A percentile compares a stretch with the other conserved stretches of the same genome.
Evolutionary conservation across 2,888 invertebrate genomes (phyloP).

Genomic region (Bombyx huttoni): DNA sequence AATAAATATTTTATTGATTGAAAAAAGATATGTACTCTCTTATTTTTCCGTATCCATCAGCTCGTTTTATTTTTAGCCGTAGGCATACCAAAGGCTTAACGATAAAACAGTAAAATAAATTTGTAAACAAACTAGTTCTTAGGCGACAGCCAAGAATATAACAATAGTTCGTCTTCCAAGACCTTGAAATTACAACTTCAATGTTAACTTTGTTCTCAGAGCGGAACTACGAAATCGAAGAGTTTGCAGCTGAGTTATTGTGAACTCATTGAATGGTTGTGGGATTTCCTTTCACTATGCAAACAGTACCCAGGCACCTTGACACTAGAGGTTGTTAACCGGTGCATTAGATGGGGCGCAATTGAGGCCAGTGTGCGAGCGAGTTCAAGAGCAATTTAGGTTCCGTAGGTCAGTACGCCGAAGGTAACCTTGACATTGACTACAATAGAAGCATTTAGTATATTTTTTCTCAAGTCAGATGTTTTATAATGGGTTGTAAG

Average conservation of each 20-base stretch:
- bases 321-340: slow-evolving; percentile 71
- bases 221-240: slow-evolving; percentile 6
- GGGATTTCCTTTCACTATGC: slow-evolving; percentile 41
- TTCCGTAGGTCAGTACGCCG: slow-evolving; percentile 71
- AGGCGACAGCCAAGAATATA: no score
- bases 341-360: slow-evolving; percentile 67
- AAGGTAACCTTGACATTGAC: slow-evolving; percentile 71
- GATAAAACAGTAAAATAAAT: no score
- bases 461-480: slow-evolving; percentile 6
- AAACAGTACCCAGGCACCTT: slow-evolving; percentile 61
- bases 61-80: no score
- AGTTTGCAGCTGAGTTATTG: slow-evolving; percentile 9
- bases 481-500: background rate
- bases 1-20: no score
- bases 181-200: background rate
- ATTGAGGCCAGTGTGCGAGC: slow-evolving; percentile 71
- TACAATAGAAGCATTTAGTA: slow-evolving; percentile 40
- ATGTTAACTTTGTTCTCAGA: background rate
- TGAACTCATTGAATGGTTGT: slow-evolving; percentile 26
- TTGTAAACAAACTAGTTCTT: no score
- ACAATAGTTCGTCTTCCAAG: no score
- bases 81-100: no score
- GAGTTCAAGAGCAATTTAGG: slow-evolving; percentile 72
- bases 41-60: no score
- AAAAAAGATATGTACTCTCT: no score